Percentiles rank a stretch among this genome's conserved stretches.
These are phyloP conservation scores for Metalampra italica DNA, from an alignment of 2,888 invertebrate species.

Conservation along the genomic window DNA sequence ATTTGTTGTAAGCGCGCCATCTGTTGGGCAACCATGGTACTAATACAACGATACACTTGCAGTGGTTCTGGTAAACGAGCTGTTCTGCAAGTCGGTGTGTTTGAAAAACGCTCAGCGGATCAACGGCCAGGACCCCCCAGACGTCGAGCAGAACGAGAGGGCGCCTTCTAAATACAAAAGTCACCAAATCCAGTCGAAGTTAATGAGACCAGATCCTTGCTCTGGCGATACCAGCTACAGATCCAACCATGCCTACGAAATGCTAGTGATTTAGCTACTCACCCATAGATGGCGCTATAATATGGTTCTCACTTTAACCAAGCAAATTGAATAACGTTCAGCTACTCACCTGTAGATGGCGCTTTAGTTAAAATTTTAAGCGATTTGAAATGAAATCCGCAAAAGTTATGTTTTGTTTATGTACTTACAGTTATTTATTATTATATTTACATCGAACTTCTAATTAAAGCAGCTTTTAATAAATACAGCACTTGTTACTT, in stretches of 20 bases:
- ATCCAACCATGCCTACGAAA: slow-evolving; percentile 3
- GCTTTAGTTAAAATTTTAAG: slow-evolving; percentile 1
- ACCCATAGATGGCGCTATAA: slow-evolving; percentile 26
- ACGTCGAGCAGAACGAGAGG: slow-evolving; percentile 45
- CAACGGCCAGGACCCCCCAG: slow-evolving; percentile 23
- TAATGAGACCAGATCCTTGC: slow-evolving; percentile 12
- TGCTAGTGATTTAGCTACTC: slow-evolving; percentile 12
- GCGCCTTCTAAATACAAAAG: slow-evolving; percentile 21
- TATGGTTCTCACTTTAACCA: too few relatives aligned
- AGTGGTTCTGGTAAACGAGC: slow-evolving; percentile 59
- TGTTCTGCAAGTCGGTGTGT: slow-evolving; percentile 51
- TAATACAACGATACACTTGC: slow-evolving; percentile 19
- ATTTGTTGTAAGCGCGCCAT: too few relatives aligned
- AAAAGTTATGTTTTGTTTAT: slow-evolving; percentile 21
- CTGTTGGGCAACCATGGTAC: slow-evolving; percentile 10
- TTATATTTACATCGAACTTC: slow-evolving; percentile 22
- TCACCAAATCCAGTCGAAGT: too few relatives aligned
- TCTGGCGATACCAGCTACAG: slow-evolving; percentile 4
- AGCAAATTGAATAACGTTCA: too few relatives aligned
- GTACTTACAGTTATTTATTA: slow-evolving; percentile 18
- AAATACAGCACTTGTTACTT: slow-evolving; percentile 41
- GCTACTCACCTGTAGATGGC: neutral
- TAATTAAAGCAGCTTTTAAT: slow-evolving; percentile 63
- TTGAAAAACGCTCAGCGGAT: slow-evolving; percentile 35
- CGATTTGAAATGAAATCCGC: slow-evolving; percentile 1